These are phyloP conservation scores for Xylota segnis DNA, from an alignment of 2,888 invertebrate genomes.

Conservation along the genomic window DNA sequence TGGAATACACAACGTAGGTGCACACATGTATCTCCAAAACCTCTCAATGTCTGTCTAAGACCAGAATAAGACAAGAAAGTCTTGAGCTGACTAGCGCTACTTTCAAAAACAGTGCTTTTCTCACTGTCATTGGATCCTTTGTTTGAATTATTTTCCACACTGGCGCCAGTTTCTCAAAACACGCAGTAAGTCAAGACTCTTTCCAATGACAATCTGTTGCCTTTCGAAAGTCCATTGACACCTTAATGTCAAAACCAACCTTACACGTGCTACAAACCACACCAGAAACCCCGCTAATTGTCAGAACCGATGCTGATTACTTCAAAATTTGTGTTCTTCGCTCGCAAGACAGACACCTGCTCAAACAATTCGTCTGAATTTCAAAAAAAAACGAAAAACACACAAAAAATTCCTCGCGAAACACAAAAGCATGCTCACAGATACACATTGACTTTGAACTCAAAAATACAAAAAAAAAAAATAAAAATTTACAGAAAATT, in stretches of 20 bases:
- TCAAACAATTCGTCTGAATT: neutral
- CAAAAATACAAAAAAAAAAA: conserved; percentile 20
- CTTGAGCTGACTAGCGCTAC: too few relatives aligned
- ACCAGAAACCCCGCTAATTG: neutral
- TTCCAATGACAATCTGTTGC: neutral
- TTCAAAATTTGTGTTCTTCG: neutral
- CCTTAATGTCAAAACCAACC: neutral
- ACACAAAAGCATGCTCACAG: neutral
- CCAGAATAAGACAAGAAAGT: too few relatives aligned
- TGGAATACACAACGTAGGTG: too few relatives aligned
- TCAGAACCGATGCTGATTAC: neutral
- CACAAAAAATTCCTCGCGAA: neutral
- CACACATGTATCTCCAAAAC: too few relatives aligned
- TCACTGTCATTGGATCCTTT: too few relatives aligned
- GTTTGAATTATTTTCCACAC: too few relatives aligned
- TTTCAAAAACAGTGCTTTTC: too few relatives aligned
- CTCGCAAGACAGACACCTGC: conserved; percentile 14
- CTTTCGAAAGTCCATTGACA: conserved; percentile 1
- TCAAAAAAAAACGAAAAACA: neutral
- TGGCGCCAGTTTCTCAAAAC: neutral
- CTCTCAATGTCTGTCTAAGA: too few relatives aligned
- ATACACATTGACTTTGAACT: conserved; percentile 63
- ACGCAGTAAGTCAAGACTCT: neutral
- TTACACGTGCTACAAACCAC: neutral
- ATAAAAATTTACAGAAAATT: conserved; percentile 5